A percentile compares a stretch with the other conserved stretches of the same genome.
phyloP scores from a whole-genome alignment of 2,797 vertebrate genomes.

The Poeciliopsis infans region DNA sequence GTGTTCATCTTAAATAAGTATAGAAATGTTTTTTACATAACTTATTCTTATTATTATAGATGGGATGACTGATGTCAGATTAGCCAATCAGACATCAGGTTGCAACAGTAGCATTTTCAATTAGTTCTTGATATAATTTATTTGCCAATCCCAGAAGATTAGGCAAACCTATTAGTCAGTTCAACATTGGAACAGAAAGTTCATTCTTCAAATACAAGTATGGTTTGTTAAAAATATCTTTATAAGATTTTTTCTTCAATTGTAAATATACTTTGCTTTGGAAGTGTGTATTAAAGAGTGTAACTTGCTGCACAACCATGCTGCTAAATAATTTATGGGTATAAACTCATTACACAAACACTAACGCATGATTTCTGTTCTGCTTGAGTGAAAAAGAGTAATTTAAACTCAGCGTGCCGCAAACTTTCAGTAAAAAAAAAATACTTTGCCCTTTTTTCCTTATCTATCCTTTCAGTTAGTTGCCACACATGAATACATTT shows the following conservation, averaged over 20 bases:
- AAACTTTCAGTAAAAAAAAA: conserved; percentile 17
- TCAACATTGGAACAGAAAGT: no score
- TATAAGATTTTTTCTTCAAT: background rate
- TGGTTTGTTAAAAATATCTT: background rate
- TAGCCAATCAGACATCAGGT: no score
- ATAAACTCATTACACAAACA: conserved; percentile 53
- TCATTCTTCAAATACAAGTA: background rate
- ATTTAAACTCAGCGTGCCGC: conserved; percentile 25
- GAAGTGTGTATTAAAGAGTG: conserved; percentile 1
- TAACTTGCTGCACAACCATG: conserved; percentile 18
- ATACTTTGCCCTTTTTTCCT: conserved; percentile 25
- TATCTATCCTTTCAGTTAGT: conserved; percentile 41
- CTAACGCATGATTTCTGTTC: conserved; percentile 40
- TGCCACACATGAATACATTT: conserved; percentile 56
- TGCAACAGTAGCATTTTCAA: no score
- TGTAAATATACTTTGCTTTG: conserved; percentile 7
- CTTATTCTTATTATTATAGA: no score
- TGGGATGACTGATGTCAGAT: no score
- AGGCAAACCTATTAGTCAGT: background rate
- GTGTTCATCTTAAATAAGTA: no score
- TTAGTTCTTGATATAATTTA: background rate
- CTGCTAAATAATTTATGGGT: conserved; percentile 48
- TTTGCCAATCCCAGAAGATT: background rate
- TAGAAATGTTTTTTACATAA: no score
- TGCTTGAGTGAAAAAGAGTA: conserved; percentile 41